These are phyloP conservation scores for Condylura cristata DNA, from an alignment of 2,113 vertebrate species.

Conservation along the genomic window DNA sequence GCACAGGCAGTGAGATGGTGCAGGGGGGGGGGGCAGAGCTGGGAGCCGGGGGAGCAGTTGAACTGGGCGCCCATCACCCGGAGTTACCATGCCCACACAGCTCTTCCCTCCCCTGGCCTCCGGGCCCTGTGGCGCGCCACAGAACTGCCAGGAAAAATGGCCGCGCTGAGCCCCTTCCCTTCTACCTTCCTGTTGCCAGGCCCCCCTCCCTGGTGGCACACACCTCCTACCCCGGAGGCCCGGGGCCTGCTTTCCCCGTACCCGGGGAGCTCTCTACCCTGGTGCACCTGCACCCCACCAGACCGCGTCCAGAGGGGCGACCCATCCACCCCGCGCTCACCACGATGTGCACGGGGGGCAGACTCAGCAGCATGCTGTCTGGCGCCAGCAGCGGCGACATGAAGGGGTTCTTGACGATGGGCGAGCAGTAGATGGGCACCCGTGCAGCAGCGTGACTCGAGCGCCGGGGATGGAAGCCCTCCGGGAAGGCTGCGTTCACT, in stretches of 20 bases:
- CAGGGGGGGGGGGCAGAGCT: rapidly evolving
- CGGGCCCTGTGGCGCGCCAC: background rate
- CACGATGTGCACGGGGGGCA: conserved; percentile 84
- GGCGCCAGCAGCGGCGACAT: conserved; percentile 94
- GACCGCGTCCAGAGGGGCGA: rapidly evolving
- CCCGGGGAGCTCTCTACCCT: too few species aligned
- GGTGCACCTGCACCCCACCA: background rate
- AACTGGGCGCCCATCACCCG: background rate
- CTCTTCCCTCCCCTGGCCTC: background rate
- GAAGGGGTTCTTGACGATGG: conserved; percentile 92
- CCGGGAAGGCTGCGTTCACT: conserved; percentile 82
- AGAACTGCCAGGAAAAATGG: background rate
- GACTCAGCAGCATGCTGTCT: conserved; percentile 90
- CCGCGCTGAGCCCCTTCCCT: background rate
- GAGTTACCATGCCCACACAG: conserved; percentile 54
- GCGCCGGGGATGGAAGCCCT: conserved; percentile 91
- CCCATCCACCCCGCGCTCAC: conserved; percentile 49
- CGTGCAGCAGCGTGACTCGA: conserved; percentile 83
- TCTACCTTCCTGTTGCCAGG: background rate
- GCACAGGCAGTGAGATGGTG: too few species aligned
- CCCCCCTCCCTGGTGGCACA: background rate
- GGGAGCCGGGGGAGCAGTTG: background rate
- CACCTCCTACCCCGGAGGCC: background rate
- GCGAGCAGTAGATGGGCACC: conserved; percentile 86
- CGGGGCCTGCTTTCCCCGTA: background rate